Base-by-base conservation (phyloP, 2,888 invertebrate species). In the Hyposoter didymator region DNA sequence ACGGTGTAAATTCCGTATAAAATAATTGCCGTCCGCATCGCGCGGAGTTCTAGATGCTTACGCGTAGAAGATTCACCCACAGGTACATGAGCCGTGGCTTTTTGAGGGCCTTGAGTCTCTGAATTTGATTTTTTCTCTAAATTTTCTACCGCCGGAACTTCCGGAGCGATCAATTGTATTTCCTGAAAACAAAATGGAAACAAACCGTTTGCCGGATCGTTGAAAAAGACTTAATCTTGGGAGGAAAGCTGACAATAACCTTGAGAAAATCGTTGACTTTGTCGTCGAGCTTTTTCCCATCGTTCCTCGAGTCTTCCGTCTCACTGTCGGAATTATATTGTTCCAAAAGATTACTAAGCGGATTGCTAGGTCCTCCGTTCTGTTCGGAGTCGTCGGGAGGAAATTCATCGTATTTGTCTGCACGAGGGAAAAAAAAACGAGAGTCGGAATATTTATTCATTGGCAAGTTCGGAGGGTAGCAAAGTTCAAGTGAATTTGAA, bases 241-340 rank as follows among this genome's bases (percentile, higher is more conserved):
- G 66, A 55, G 28, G 35, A 22, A 32, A 12, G n/a, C 12, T 1
- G 22, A 49, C 19, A 45, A 66, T 17, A n/a, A 90, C 93, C 90
- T 93, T 93, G 0, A 93, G 84, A 84, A 93, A 93, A 87, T 93
- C 92, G 67, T 93, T 92, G 28, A 93, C 93, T 89, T 93, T 91
- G 73, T 93, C 92, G 43, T 93, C 91, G 43, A 93, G 88, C 2
- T 85, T 78, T 55, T 80, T 84, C 32, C 72, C 84, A 59, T 90
- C 88, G 62, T 90, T 89, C 3, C 83, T 69, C 3, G 89, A 67
- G 2, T 91, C 91, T 35, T 93, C 93, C 0, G 87, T 88, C 72
- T 93, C 93, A 62, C 92, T 92, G n/a, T 93, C 93, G 0, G 93
- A 93, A 88, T 93, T 92, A 70, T 93, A 93, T 39, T 93, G 93